A percentile compares a stretch with the other conserved stretches of the same genome.
phyloP scores from a whole-genome alignment of 2,797 vertebrate species.

The Falco columbarius region DNA sequence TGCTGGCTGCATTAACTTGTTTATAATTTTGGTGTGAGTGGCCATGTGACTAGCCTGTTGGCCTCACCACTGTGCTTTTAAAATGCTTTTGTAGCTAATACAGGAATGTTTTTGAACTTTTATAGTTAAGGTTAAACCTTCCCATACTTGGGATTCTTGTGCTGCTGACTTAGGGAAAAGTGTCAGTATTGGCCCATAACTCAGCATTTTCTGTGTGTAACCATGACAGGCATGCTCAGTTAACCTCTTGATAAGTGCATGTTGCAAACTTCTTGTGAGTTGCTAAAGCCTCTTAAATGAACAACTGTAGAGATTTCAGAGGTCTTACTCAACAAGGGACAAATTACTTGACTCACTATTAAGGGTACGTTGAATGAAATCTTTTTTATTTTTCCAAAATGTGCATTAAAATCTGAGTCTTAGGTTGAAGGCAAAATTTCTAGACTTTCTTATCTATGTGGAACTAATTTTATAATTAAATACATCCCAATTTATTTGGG shows the following conservation, averaged over 20 bases:
- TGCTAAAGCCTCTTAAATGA: conserved; percentile 38
- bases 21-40: neutral
- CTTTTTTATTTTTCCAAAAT: neutral
- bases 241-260: conserved; percentile 47
- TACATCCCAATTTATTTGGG: neutral
- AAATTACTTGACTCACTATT: neutral
- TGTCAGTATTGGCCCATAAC: neutral
- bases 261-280: conserved; percentile 29
- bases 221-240: conserved; percentile 57
- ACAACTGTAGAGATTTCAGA: neutral
- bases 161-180: neutral
- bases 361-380: neutral
- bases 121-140: neutral
- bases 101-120: neutral
- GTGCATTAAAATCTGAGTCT: neutral
- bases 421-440: neutral
- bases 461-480: neutral
- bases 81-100: neutral
- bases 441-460: neutral
- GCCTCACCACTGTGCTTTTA: neutral
- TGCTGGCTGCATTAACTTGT: neutral
- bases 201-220: neutral
- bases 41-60: neutral
- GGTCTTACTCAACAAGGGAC: neutral
- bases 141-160: neutral